phyloP scores from a whole-genome alignment of 2,888 invertebrate genomes.

The Tetragnatha montana region DNA sequence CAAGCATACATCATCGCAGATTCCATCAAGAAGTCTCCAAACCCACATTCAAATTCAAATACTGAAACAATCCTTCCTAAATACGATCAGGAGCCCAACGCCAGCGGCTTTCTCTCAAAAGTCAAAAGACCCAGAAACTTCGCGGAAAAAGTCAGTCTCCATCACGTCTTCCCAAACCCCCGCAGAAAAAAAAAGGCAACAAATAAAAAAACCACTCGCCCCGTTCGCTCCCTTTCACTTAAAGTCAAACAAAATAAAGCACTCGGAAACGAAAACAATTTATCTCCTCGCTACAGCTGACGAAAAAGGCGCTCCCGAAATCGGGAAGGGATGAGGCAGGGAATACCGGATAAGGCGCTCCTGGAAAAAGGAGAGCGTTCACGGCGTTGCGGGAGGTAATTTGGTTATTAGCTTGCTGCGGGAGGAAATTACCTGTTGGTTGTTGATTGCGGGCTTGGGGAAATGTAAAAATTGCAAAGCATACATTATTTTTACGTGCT shows the following conservation, averaged over 20 bases:
- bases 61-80: background rate
- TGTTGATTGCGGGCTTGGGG: background rate
- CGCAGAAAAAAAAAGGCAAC: background rate
- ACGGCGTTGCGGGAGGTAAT: background rate
- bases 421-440: constrained; percentile 23
- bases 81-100: background rate
- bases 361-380: constrained; percentile 6
- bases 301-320: constrained; percentile 10
- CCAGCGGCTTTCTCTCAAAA: background rate
- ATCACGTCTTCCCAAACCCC: background rate
- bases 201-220: background rate
- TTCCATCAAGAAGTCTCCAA: background rate
- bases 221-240: constrained; percentile 11
- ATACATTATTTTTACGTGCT: background rate
- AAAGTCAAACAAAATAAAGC: constrained; percentile 27
- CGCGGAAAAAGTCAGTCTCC: background rate
- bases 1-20: too few relatives aligned
- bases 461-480: background rate
- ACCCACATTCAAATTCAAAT: background rate
- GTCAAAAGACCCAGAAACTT: background rate
- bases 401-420: constrained; percentile 12
- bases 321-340: constrained; percentile 13
- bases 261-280: constrained; percentile 48
- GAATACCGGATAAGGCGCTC: constrained; percentile 15
- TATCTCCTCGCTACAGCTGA: constrained; percentile 43